These are phyloP conservation scores for Carassius carassius DNA, from an alignment of 2,113 vertebrate species.

Conservation along the genomic window DNA sequence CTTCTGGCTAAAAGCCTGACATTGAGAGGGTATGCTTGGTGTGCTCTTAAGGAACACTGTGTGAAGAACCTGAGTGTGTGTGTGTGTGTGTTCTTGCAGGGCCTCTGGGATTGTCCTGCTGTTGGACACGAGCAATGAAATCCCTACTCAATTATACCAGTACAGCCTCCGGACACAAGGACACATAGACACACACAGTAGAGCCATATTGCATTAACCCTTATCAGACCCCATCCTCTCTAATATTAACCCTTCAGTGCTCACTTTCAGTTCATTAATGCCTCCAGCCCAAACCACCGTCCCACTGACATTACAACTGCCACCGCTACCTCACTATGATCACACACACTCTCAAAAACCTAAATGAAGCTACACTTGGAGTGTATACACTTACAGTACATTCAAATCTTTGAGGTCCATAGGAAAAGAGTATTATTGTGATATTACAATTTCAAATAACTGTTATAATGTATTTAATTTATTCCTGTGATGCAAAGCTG, in stretches of 20 bases:
- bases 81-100: constrained; percentile 46
- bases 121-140: constrained; percentile 56
- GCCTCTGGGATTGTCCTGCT: constrained; percentile 44
- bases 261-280: constrained; percentile 38
- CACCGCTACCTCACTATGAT: neutral
- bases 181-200: constrained; percentile 41
- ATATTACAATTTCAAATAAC: neutral
- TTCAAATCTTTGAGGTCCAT: neutral
- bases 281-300: constrained; percentile 3
- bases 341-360: neutral
- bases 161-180: constrained; percentile 37
- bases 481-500: neutral
- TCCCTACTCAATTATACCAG: constrained; percentile 49
- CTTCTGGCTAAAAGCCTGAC: constrained; percentile 37
- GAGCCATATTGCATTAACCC: constrained; percentile 45
- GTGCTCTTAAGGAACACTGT: constrained; percentile 37
- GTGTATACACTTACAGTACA: neutral
- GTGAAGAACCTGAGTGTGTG: constrained; percentile 26
- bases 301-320: neutral
- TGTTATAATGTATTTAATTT: neutral
- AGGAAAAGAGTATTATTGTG: neutral
- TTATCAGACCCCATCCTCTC: constrained; percentile 43
- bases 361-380: neutral
- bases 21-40: constrained; percentile 35
- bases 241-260: constrained; percentile 39